phyloP scores from a whole-genome alignment of 2,113 vertebrate species.

The Mobula birostris region DNA sequence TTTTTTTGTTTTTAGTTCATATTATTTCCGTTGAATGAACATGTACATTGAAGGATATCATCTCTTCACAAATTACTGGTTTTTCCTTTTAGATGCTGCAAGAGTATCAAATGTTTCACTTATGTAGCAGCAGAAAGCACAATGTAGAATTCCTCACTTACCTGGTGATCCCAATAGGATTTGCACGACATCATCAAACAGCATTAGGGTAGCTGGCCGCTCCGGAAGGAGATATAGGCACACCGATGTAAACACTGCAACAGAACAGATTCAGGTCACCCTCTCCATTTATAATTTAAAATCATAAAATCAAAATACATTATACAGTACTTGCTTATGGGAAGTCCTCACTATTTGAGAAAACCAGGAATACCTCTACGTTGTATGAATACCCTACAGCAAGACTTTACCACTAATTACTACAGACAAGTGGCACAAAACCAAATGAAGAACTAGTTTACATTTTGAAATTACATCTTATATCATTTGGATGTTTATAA shows the following conservation, averaged over 20 bases:
- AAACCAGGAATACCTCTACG: not conserved
- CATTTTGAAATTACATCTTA: not conserved
- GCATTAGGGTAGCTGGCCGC: constrained; percentile 84
- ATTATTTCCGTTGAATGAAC: not conserved
- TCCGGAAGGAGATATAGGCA: constrained; percentile 85
- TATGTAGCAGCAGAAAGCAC: not conserved
- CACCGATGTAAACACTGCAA: constrained; percentile 80
- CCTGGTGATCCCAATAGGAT: constrained; percentile 86
- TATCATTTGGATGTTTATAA: not conserved
- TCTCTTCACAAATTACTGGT: not conserved
- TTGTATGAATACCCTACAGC: not conserved
- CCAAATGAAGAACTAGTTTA: not conserved
- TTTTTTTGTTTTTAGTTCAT: not conserved
- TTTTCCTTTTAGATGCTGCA: not conserved
- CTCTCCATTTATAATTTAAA: not conserved
- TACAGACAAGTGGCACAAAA: not conserved
- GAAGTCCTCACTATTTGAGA: not conserved
- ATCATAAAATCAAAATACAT: not conserved
- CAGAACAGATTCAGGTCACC: not conserved
- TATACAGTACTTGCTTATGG: not conserved
- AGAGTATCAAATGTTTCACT: not conserved
- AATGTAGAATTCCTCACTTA: constrained; percentile 46
- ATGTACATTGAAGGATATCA: not conserved
- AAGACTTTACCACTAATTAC: not conserved
- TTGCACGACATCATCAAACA: constrained; percentile 88